phyloP scores from a whole-genome alignment of 2,797 vertebrate genomes.

The Anomalospiza imberbis region DNA sequence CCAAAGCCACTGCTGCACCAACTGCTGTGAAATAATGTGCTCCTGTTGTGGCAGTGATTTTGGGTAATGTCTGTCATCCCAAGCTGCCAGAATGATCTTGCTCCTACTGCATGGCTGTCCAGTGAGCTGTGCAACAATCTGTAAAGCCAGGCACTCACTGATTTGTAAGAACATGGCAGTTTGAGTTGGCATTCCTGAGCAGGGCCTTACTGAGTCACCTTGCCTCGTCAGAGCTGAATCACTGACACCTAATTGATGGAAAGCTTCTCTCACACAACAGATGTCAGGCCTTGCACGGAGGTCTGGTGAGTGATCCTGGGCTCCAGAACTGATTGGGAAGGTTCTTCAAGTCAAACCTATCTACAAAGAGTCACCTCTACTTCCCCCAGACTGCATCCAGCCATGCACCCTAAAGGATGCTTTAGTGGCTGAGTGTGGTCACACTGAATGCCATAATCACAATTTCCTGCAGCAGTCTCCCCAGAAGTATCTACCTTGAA shows the following conservation, averaged over 20 bases:
- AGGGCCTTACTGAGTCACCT: background rate
- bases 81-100: background rate
- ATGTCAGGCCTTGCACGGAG: background rate
- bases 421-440: background rate
- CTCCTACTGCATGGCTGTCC: background rate
- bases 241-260: background rate
- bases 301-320: background rate
- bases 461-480: background rate
- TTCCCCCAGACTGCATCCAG: background rate
- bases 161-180: background rate
- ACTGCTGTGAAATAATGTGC: background rate
- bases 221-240: background rate
- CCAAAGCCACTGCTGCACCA: background rate
- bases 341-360: background rate
- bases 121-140: background rate
- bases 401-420: background rate
- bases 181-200: background rate
- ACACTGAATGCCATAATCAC: background rate
- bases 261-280: background rate
- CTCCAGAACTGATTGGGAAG: background rate
- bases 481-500: background rate
- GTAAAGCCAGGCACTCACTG: background rate
- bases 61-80: background rate
- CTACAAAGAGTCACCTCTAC: background rate
- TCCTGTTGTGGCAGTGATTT: background rate